Percentiles rank a stretch among this genome's conserved stretches.
Evolutionary conservation across 2,113 vertebrate genomes (phyloP).

Genomic region (Triplophysa tibetana): DNA sequence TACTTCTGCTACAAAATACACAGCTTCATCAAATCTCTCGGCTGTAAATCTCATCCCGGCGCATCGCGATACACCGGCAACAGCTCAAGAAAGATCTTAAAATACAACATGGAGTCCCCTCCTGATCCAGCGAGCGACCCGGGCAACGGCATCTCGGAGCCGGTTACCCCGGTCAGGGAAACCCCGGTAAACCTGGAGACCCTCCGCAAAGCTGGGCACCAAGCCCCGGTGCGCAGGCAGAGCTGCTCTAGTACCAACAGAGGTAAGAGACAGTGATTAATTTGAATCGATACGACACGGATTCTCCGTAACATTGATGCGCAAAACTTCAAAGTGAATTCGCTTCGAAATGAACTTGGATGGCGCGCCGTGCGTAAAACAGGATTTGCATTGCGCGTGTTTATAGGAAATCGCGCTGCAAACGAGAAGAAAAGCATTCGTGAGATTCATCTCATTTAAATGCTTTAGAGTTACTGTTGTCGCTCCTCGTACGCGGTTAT

Average conservation of each 20-base stretch:
- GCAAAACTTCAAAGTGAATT: slow-evolving; percentile 75
- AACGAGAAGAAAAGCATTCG: background rate
- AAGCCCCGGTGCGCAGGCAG: slow-evolving; percentile 85
- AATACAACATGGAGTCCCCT: slow-evolving; percentile 92
- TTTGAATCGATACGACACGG: slow-evolving; percentile 23
- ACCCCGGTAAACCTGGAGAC: slow-evolving; percentile 87
- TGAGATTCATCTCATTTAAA: background rate
- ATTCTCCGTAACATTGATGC: slow-evolving; percentile 44
- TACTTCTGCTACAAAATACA: slow-evolving; percentile 89
- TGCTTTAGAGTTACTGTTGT: slow-evolving; percentile 5
- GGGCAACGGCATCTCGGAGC: slow-evolving; percentile 89
- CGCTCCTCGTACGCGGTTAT: slow-evolving; percentile 17
- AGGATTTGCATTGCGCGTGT: background rate
- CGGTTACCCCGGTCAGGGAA: slow-evolving; percentile 87
- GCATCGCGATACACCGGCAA: slow-evolving; percentile 73
- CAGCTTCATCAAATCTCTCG: slow-evolving; percentile 84
- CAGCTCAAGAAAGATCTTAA: slow-evolving; percentile 63
- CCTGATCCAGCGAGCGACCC: slow-evolving; percentile 89
- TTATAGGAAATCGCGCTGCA: background rate
- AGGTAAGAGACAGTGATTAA: slow-evolving; percentile 73
- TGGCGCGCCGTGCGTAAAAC: slow-evolving; percentile 23
- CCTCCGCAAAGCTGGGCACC: slow-evolving; percentile 87
- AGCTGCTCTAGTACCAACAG: slow-evolving; percentile 88
- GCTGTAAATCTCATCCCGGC: slow-evolving; percentile 78
- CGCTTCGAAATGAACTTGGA: slow-evolving; percentile 47